Percentiles rank a stretch among this genome's conserved stretches.
phyloP scores from a whole-genome alignment of 2,888 invertebrate species.

The Lithodes maja region DNA sequence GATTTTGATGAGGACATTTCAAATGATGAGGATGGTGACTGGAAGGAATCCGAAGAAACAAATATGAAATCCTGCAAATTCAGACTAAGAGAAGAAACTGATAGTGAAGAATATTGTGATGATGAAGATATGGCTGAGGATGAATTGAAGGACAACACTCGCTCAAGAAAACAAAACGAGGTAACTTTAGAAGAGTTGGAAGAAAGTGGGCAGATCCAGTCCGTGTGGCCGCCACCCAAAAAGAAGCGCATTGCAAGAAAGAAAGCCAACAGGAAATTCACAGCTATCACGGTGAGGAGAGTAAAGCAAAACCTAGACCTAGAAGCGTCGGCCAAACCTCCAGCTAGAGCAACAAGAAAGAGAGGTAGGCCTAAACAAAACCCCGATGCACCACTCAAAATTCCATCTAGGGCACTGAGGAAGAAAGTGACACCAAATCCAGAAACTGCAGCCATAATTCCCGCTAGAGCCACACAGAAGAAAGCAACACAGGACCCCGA shows the following conservation, averaged over 20 bases:
- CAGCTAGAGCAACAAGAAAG: neutral
- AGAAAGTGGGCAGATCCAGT: constrained; percentile 53
- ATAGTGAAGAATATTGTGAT: neutral
- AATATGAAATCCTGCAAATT: neutral
- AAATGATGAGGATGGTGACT: neutral
- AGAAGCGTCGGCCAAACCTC: neutral
- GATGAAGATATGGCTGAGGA: neutral
- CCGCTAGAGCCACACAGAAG: no score
- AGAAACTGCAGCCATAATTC: neutral
- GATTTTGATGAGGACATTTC: neutral
- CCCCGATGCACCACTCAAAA: neutral
- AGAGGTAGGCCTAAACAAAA: neutral
- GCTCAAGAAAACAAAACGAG: constrained; percentile 44
- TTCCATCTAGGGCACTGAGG: neutral
- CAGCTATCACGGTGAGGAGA: neutral
- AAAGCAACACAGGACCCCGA: no score
- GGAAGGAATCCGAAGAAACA: neutral
- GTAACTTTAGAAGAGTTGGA: constrained; percentile 58
- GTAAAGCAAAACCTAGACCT: neutral
- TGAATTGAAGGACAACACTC: no score
- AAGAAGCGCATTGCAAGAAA: constrained; percentile 51
- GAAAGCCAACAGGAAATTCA: neutral
- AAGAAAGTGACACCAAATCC: constrained; percentile 3
- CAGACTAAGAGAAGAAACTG: neutral
- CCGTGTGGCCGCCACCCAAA: constrained; percentile 65